A percentile compares a stretch with the other conserved stretches of the same genome.
Evolutionary conservation across 2,113 vertebrate species (phyloP).

Genomic region (Tenrec ecaudatus): DNA sequence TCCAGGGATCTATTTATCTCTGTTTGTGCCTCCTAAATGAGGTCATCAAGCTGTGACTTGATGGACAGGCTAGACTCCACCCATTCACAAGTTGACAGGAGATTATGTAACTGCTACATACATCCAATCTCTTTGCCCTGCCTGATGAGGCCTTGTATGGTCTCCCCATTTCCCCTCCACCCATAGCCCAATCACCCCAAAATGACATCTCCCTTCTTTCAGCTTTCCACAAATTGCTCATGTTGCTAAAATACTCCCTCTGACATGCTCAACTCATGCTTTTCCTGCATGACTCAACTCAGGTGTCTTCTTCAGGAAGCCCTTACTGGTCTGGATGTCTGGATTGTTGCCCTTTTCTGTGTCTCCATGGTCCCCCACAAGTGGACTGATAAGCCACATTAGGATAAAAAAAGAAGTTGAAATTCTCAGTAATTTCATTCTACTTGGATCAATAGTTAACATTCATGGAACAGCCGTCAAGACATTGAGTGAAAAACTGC

Average conservation of each 20-base stretch:
- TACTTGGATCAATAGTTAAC: background rate
- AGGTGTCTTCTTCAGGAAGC: background rate
- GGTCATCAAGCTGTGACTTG: too few relatives aligned
- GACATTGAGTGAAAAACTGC: background rate
- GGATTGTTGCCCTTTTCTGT: background rate
- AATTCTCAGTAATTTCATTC: background rate
- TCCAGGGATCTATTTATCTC: too few relatives aligned
- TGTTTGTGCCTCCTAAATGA: background rate
- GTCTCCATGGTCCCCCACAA: background rate
- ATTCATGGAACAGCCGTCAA: background rate
- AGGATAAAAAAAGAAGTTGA: background rate
- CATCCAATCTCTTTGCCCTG: background rate
- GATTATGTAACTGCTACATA: too few relatives aligned
- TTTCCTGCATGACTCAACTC: background rate
- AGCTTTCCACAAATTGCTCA: background rate
- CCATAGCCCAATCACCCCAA: background rate
- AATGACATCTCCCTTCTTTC: background rate
- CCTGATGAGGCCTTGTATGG: background rate
- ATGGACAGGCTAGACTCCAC: too few relatives aligned
- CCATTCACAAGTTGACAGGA: too few relatives aligned
- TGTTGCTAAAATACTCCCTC: background rate
- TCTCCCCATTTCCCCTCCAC: background rate
- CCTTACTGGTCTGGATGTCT: background rate
- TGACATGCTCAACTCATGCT: background rate
- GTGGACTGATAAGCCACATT: background rate